Evolutionary conservation across 2,113 vertebrate genomes (phyloP), one percentile per base, ranked within the genome.

Genomic region (Dolichotis patagonum): DNA sequence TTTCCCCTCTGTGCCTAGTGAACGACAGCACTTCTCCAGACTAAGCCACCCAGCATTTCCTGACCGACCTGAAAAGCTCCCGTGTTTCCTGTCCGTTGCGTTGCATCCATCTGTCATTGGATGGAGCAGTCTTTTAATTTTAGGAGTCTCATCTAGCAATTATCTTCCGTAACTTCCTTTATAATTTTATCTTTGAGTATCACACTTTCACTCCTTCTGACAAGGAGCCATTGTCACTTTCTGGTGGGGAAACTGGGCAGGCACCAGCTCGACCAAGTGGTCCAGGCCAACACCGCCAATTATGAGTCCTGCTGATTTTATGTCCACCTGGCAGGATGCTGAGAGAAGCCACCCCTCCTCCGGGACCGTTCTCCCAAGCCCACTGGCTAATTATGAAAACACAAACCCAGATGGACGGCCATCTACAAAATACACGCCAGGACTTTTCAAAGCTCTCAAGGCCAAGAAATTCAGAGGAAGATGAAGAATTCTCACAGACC

Each of bases 81-180:
- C 7, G 32, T n/a, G 35, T 35, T 41, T 54, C n/a, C 46, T 35
- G 17, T 43, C 77, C 7, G 41, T 10, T 0, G 0, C 16, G 14
- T 19, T 38, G 26, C 7, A 38, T 58, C 78, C 24, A 30, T 7
- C 52, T 88, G 63, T 49, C 20, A 43, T 56, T 5, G 49, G 32
- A 38, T 17, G 0, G 19, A 32, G 46, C 35, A 20, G 41, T 8
- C 73, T 85, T 88, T 54, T 38, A 32, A 75, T 14, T 58, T 88
- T 60, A 94, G 81, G 35, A 77, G 46, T 11, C 56, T 73, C 17
- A 90, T 41, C 77, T 58, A 88, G 26, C 24, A 13, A 49, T 63
- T 58, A 49, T 62, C 91, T 95, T n/a, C 52, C 49, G 28, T 85
- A 7, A 52, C 52, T 87, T 77, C 46, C 91, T 71, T 60, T 38